phyloP scores from a whole-genome alignment of 2,113 vertebrate genomes.

The Myotis davidii region DNA sequence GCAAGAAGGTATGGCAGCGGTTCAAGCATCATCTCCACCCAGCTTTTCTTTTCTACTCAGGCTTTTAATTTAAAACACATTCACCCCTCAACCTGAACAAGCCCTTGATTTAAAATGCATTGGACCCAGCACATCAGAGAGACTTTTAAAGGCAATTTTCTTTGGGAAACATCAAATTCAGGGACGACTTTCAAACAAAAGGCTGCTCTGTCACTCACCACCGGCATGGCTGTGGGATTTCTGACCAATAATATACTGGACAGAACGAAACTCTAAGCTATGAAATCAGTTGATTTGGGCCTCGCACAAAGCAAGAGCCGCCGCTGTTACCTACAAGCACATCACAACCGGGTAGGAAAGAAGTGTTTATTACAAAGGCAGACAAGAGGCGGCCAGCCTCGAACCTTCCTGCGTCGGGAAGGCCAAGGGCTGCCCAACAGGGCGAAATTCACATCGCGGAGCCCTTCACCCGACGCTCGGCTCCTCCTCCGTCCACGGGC shows the following conservation, averaged over 20 bases:
- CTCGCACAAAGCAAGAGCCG: not conserved
- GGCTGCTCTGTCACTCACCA: constrained; percentile 50
- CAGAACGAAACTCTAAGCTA: not conserved
- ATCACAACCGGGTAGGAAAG: not conserved
- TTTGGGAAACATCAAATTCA: not conserved
- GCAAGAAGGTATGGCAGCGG: not conserved
- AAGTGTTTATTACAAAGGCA: constrained; percentile 43
- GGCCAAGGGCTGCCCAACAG: not conserved
- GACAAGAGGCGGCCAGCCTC: not conserved
- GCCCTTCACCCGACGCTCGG: not conserved
- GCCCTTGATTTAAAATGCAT: constrained; percentile 15
- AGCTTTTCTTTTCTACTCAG: not conserved
- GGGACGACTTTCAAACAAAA: constrained; percentile 69
- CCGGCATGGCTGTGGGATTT: not conserved
- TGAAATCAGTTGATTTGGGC: constrained; percentile 29
- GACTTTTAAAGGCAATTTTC: constrained; percentile 7
- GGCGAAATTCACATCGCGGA: constrained; percentile 27
- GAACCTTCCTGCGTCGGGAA: not conserved
- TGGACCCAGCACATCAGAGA: not conserved
- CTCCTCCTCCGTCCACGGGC: not conserved
- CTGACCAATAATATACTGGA: not conserved
- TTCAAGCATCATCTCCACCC: not conserved
- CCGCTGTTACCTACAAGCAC: constrained; percentile 13
- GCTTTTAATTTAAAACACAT: constrained; percentile 27
- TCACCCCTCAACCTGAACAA: not conserved